These are phyloP conservation scores for Anagyrus pseudococci DNA, from an alignment of 2,888 invertebrate genomes.

Conservation along the genomic window DNA sequence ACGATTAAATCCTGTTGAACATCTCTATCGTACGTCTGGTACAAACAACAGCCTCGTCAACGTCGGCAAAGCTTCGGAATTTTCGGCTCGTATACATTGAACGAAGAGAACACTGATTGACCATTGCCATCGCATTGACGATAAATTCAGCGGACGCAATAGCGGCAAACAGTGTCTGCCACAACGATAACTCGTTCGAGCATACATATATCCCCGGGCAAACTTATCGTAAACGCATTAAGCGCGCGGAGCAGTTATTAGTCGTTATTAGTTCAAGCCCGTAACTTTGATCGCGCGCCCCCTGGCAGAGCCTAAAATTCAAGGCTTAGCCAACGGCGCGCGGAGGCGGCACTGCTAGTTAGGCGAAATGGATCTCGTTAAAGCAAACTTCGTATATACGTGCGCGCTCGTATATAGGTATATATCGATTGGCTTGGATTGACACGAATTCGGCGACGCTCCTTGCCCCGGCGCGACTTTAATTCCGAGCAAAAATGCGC, in stretches of 20 bases:
- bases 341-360: background rate
- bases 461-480: background rate
- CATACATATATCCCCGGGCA: too few relatives aligned
- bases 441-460: background rate
- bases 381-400: background rate
- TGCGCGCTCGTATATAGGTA: background rate
- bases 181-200: too few relatives aligned
- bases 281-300: background rate
- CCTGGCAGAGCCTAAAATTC: background rate
- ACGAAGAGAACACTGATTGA: too few relatives aligned
- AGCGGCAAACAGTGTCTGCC: too few relatives aligned
- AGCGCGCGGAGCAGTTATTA: too few relatives aligned
- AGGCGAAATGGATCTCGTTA: background rate
- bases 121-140: too few relatives aligned
- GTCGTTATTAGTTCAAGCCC: background rate
- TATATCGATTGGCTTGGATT: background rate
- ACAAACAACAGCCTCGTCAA: too few relatives aligned
- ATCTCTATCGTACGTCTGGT: too few relatives aligned
- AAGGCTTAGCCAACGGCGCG: background rate
- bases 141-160: too few relatives aligned
- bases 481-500: background rate
- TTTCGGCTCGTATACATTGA: too few relatives aligned
- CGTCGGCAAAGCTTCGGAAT: too few relatives aligned
- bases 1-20: too few relatives aligned
- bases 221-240: background rate